These are phyloP conservation scores for Craniophora ligustri DNA, from an alignment of 2,888 invertebrate species.

Conservation along the genomic window DNA sequence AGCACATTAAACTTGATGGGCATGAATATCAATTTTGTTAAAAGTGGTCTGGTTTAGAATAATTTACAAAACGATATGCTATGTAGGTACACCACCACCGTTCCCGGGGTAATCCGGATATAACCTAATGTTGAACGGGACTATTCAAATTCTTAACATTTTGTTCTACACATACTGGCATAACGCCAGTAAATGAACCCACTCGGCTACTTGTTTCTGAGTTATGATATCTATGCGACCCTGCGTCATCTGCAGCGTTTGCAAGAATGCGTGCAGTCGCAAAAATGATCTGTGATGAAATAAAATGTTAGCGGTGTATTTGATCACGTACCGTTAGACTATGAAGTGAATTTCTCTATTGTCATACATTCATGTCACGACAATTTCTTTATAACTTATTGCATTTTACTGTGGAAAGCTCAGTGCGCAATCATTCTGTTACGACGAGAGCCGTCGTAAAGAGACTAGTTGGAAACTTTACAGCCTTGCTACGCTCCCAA, in stretches of 20 bases:
- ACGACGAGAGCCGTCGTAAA: constrained; percentile 78
- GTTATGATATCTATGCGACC: constrained; percentile 50
- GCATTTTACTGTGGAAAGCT: constrained; percentile 73
- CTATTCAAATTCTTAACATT: constrained; percentile 59
- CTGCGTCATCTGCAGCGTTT: constrained; percentile 30
- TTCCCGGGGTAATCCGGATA: constrained; percentile 22
- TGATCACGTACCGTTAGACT: constrained; percentile 9
- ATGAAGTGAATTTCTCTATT: constrained; percentile 23
- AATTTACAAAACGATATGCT: background rate
- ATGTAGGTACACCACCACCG: constrained; percentile 1
- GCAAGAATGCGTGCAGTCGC: constrained; percentile 7
- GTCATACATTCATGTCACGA: constrained; percentile 67
- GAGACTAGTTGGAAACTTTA: constrained; percentile 80
- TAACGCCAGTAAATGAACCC: constrained; percentile 53
- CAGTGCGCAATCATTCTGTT: constrained; percentile 78
- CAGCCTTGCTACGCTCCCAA: constrained; percentile 65
- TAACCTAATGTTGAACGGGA: constrained; percentile 38
- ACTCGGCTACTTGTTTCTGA: constrained; percentile 47
- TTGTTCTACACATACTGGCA: constrained; percentile 58
- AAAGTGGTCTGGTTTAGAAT: background rate
- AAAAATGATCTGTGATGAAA: constrained; percentile 3
- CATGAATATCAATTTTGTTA: too few species aligned
- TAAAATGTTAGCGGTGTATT: background rate
- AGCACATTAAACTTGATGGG: too few species aligned
- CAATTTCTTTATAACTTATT: constrained; percentile 73